Evolutionary conservation across 92 coral and sea anemone species (phyloP), one percentile per base, ranked within the genome.

Genomic region (Palythoa grandiflora): DNA sequence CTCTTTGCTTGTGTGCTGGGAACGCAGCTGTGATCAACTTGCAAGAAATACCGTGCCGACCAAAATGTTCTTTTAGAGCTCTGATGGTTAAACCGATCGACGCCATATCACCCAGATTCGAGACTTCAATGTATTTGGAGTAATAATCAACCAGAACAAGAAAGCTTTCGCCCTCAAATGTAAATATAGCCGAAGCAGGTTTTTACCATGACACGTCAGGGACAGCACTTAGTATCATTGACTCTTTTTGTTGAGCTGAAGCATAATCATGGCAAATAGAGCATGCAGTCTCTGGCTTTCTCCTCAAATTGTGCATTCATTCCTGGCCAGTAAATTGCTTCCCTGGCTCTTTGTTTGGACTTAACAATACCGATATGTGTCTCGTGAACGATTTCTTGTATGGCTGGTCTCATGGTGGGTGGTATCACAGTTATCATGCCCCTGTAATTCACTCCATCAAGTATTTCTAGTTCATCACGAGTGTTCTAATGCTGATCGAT

Each of bases 251-350:
- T 40, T 91, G 92, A 38, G 83, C 84, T 10, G 92, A 38, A n/a
- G 88, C 89, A 59, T 91, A 85, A 39, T 84, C 78, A 53, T 75
- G 91, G 65, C 94, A 91, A 8, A 72, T 71, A 68, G 73, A 20
- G 28, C 28, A 28, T 28, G 80, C 96, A 88, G 65, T 88, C 55
- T 65, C 60, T 79, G 9, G 90, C 87, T 79, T 84, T 87, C 3
- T 77, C 93, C 68, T 84, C 83, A 16, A 90, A 79, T 52, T 88
- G 86, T 9, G 80, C 78, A 38, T 90, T 90, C 93, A 90, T 90
- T 10, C 90, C 93, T 6, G 90, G 91, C 91, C 95, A 91, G 83
- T 88, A 91, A 16, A 93, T 83, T 1, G 89, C 89, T 73, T 91
- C 93, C 60, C 91, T 86, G 11, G 91, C 94, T 66, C 90, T 76